Evolutionary conservation across 2,797 vertebrate species (phyloP).

Genomic region (Euphonia xanthogaster): DNA sequence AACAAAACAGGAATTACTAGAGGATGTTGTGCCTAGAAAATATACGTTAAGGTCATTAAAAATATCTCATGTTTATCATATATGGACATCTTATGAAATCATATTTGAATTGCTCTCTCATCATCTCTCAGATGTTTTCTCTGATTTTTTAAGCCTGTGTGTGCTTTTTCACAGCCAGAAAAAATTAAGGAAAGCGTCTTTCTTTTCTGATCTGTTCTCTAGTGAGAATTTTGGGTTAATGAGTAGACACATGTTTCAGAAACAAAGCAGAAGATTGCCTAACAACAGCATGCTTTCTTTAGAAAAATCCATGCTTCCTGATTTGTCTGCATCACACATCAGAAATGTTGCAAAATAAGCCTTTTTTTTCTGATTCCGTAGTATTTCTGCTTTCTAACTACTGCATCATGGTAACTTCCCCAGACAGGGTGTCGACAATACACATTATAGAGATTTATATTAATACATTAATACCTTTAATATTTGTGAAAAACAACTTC

Average conservation of each 20-base stretch:
- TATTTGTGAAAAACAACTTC: background rate
- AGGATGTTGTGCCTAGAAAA: background rate
- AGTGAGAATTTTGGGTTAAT: background rate
- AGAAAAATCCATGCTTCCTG: slow-evolving; percentile 15
- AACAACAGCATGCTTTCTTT: slow-evolving; percentile 27
- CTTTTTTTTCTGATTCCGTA: background rate
- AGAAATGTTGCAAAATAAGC: slow-evolving; percentile 8
- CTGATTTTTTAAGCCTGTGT: background rate
- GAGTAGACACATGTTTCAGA: slow-evolving; percentile 2
- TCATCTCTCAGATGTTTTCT: background rate
- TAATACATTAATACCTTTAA: background rate
- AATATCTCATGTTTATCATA: background rate
- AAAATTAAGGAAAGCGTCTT: background rate
- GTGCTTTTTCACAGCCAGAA: background rate
- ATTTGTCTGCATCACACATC: background rate
- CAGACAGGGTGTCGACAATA: background rate
- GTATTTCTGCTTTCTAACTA: slow-evolving; percentile 20
- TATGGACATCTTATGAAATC: background rate
- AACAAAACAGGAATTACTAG: background rate
- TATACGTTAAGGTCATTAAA: background rate
- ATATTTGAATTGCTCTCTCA: background rate
- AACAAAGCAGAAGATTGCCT: slow-evolving; percentile 27
- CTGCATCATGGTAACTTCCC: background rate
- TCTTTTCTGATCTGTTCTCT: background rate
- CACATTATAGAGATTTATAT: background rate